Base-by-base conservation (phyloP, 2,113 vertebrate genomes). In the Xiphias gladius region DNA sequence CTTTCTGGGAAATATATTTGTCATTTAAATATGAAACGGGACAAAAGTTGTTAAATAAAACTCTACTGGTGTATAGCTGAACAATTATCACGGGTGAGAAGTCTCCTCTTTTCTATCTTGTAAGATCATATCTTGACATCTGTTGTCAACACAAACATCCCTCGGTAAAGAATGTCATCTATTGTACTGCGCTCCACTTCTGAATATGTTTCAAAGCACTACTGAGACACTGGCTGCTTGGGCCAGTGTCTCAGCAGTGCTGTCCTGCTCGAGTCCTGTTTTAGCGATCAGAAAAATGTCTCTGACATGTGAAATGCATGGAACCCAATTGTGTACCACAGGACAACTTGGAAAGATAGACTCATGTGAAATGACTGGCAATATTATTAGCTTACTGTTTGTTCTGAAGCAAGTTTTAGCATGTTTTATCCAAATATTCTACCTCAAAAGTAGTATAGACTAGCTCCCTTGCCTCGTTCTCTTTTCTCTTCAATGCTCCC, bases 1-100 rank as follows among this genome's bases (percentile, higher is more conserved):
- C 50, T 50, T 65, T 61, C 24, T 52, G 64, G 58, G n/a, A 78
- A 82, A 26, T 30, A 13, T 48, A 76, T 57, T 65, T 55, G 35
- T 41, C n/a, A 61, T 61, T 66, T 59, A 57, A 67, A 73, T 70
- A 70, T 22, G 20, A 46, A 75, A 13, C 32, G 46, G 63, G 63
- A n/a, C 73, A 4, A 24, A 64, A 10, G 55, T 6, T 20, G 22
- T 65, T 64, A 24, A 16, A 62, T 78, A 30, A 41, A 24, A 55
- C 30, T 50, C 17, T 7, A 50, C 16, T 6, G n/a, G n/a, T n/a
- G 19, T 19, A 11, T 8, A 7, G 20, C 7, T 26, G 46, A 63
- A 57, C 48, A 69, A 11, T 39, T 39, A 39, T 39, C 37, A 5
- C 3, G 2, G n/a, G n/a, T n/a, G n/a, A n/a, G n/a, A n/a, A n/a